Evolutionary conservation across 2,113 vertebrate species (phyloP).

Genomic region (Argyrosomus japonicus): DNA sequence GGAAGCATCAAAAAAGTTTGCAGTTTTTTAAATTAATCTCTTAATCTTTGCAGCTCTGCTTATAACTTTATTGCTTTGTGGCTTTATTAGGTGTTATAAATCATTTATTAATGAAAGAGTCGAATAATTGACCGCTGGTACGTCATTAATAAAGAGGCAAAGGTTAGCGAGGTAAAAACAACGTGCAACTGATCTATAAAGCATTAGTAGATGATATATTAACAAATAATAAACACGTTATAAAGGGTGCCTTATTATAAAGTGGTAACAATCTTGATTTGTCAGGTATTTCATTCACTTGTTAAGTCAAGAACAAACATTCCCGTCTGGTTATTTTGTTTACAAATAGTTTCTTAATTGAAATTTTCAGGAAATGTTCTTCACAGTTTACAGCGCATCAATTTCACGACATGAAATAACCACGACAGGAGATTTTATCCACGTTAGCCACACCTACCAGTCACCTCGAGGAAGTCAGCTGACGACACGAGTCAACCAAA

Average conservation of each 20-base stretch:
- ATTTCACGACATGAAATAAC: neutral
- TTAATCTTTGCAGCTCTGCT: no score
- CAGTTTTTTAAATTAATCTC: no score
- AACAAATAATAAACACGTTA: neutral
- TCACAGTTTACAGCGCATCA: neutral
- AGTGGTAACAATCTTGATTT: neutral
- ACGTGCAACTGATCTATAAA: neutral
- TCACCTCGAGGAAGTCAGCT: neutral
- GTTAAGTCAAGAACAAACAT: neutral
- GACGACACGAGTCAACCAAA: neutral
- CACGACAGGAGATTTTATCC: neutral
- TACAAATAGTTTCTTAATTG: neutral
- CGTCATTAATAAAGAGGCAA: no score
- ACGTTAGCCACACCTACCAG: neutral
- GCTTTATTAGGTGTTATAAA: no score
- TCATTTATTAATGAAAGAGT: no score
- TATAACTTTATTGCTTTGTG: no score
- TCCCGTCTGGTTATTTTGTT: neutral
- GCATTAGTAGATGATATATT: neutral
- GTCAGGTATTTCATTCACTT: neutral
- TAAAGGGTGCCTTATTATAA: conserved; percentile 5
- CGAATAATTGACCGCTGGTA: no score
- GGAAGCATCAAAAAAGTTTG: no score
- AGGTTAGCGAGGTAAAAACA: no score
- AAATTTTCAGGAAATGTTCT: neutral